A percentile compares a stretch with the other conserved stretches of the same genome.
Evolutionary conservation across 2,113 vertebrate genomes (phyloP).

Genomic region (Gadus macrocephalus): DNA sequence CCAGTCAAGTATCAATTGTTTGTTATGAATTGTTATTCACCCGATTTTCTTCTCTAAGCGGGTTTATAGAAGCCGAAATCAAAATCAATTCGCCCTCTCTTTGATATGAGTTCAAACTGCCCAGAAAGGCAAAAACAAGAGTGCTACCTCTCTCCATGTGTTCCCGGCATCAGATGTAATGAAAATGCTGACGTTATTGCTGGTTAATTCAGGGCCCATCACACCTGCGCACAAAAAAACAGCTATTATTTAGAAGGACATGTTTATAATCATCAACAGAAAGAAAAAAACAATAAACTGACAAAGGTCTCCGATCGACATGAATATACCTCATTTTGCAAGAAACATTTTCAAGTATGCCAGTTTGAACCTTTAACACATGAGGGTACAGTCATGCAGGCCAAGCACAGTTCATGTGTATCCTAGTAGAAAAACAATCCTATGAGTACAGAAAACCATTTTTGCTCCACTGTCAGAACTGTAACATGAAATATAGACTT

Average conservation of each 20-base stretch:
- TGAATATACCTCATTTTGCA: background rate
- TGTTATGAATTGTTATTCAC: constrained; percentile 23
- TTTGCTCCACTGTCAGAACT: constrained; percentile 3
- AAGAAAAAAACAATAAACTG: too few species aligned
- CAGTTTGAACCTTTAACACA: too few species aligned
- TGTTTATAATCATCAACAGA: too few species aligned
- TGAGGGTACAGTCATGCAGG: background rate
- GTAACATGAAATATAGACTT: too few species aligned
- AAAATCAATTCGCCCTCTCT: constrained; percentile 24
- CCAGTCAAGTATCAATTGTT: too few species aligned
- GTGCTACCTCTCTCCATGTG: constrained; percentile 86
- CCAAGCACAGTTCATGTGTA: background rate
- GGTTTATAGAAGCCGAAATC: constrained; percentile 20
- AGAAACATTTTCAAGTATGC: background rate
- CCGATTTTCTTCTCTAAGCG: constrained; percentile 16
- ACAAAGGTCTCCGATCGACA: too few species aligned
- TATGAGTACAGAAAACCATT: too few species aligned
- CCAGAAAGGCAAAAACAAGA: constrained; percentile 25
- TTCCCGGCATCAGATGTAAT: constrained; percentile 92
- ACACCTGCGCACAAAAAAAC: constrained; percentile 70
- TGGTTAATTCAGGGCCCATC: constrained; percentile 81
- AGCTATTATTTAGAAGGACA: too few species aligned
- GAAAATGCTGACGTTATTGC: constrained; percentile 87
- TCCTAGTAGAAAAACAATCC: too few species aligned
- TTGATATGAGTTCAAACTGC: constrained; percentile 35